Evolutionary conservation across 1,140 invertebrate species (phyloP), one percentile per base, ranked within the genome.

Genomic region (Apis laboriosa): DNA sequence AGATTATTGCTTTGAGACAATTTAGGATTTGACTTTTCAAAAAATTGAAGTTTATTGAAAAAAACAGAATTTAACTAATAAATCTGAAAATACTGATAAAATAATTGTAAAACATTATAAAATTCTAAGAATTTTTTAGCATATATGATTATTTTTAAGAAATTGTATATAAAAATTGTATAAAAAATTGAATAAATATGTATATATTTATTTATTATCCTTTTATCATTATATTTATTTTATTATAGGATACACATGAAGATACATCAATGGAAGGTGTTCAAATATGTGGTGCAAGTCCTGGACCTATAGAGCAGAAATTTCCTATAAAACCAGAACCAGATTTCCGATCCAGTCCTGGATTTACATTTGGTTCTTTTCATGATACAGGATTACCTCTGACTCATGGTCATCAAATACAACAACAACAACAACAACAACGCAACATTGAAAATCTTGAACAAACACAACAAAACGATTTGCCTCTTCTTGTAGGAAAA

Each of bases 401-500:
- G n/a, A 87, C 90, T 3, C 92, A 93, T 72, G 88, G 89, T 55
- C 93, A 94, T 83, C 91, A 92, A 51, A 85, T 93, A 49, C 80
- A 80, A 21, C 88, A 91, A 75, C 90, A 90, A 21, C 91, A 92
- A 61, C 90, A 91, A 58, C 90, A 91, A 58, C 90, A 92, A 77
- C 88, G 90, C 12, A 87, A 72, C 24, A 86, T 91, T 5, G 92
- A 91, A 77, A 93, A 89, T 70, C 84, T 91, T 11, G 93, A 93
- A 49, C 92, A 93, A 49, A 86, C 89, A 1, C 94, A 94, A 73
- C 94, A 93, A 49, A 93, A 90, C 49, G 96, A 96, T 81, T 88
- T 96, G 53, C 95, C 95, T 17, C 90, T 95, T 79, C 94, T 94
- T 82, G 95, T 96, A 86, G 96, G 96, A 83, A 96, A 96, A 91